Evolutionary conservation across 2,113 vertebrate genomes (phyloP).

Genomic region (Syrrhaptes paradoxus): DNA sequence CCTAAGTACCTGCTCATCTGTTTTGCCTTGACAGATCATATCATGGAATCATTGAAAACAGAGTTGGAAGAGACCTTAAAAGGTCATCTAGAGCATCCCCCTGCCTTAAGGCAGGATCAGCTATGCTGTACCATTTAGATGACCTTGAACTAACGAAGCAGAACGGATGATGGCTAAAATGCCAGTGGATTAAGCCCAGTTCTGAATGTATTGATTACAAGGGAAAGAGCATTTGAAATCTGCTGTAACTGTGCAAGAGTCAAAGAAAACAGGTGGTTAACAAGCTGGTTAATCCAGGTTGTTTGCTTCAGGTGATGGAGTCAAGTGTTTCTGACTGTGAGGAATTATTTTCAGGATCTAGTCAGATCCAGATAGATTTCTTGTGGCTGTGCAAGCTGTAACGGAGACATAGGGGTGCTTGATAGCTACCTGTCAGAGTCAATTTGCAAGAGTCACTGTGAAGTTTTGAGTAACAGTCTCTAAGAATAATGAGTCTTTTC

Average conservation of each 20-base stretch:
- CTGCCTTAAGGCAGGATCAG: slow-evolving; percentile 62
- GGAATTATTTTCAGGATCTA: slow-evolving; percentile 56
- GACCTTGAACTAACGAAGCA: slow-evolving; percentile 42
- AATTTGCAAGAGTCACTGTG: slow-evolving; percentile 35
- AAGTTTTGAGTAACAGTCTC: slow-evolving; percentile 24
- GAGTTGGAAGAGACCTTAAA: slow-evolving; percentile 33
- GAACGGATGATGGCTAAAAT: slow-evolving; percentile 55
- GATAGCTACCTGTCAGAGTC: slow-evolving; percentile 41
- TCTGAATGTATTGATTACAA: slow-evolving; percentile 56
- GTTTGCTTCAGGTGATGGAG: slow-evolving; percentile 54
- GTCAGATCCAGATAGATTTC: slow-evolving; percentile 38
- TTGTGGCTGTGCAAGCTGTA: neutral
- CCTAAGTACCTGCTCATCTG: neutral
- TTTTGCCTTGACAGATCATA: slow-evolving; percentile 7
- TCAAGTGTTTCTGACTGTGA: slow-evolving; percentile 60
- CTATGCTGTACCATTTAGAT: slow-evolving; percentile 15
- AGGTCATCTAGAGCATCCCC: slow-evolving; percentile 27
- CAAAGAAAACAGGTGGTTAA: slow-evolving; percentile 63
- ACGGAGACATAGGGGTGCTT: neutral
- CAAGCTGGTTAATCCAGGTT: slow-evolving; percentile 61
- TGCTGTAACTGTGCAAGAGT: slow-evolving; percentile 41
- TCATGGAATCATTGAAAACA: neutral
- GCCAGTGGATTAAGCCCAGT: slow-evolving; percentile 37
- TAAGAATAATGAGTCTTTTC: slow-evolving; percentile 47
- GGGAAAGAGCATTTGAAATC: slow-evolving; percentile 53